These are phyloP conservation scores for Myotis findleyi DNA, from an alignment of 2,797 vertebrate species.

Conservation along the genomic window DNA sequence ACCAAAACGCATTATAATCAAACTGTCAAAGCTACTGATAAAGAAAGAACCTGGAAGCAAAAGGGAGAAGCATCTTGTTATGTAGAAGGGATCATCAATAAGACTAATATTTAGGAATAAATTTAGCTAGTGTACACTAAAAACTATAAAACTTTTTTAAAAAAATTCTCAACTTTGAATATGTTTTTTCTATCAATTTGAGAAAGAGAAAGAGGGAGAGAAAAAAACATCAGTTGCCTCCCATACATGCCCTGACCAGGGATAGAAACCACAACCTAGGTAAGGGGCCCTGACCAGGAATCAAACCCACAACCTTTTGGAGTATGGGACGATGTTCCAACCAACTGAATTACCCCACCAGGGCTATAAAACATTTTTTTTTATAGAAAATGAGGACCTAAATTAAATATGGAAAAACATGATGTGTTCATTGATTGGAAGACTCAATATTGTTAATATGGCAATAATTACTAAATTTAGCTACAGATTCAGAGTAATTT, in stretches of 20 bases:
- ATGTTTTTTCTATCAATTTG: background rate
- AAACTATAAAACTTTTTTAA: background rate
- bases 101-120: background rate
- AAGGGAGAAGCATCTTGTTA: background rate
- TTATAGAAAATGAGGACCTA: background rate
- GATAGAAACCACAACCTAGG: background rate
- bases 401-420: conserved; percentile 22
- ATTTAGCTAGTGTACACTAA: background rate
- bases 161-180: background rate
- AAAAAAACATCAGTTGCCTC: background rate
- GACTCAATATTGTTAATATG: background rate
- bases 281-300: background rate
- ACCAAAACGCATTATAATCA: background rate
- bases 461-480: background rate
- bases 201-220: background rate
- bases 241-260: background rate
- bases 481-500: background rate
- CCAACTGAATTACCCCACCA: background rate
- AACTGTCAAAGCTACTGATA: background rate
- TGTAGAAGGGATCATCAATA: background rate
- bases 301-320: background rate
- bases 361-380: background rate
- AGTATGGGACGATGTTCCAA: background rate
- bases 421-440: background rate
- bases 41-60: background rate